Evolutionary conservation across 2,797 vertebrate species (phyloP).

Genomic region (Sebastes hubbsi): DNA sequence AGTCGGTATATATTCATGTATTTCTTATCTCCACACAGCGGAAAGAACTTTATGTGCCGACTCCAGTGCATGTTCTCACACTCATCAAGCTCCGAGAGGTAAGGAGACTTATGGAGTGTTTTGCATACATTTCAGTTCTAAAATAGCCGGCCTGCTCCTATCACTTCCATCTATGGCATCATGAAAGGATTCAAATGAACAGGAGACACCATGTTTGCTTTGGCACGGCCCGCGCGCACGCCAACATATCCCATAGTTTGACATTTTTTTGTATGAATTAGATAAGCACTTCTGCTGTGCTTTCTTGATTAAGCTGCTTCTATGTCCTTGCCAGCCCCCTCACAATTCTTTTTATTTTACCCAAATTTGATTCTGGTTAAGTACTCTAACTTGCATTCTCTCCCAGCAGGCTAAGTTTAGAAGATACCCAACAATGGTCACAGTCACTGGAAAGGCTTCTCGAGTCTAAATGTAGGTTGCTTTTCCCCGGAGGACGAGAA

Average conservation of each 20-base stretch:
- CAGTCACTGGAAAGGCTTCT: slow-evolving; percentile 89
- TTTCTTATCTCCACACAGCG: slow-evolving; percentile 73
- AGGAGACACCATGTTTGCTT: slow-evolving; percentile 72
- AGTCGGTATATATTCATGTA: slow-evolving; percentile 25
- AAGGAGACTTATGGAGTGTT: slow-evolving; percentile 71
- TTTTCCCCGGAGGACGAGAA: slow-evolving; percentile 23
- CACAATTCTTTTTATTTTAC: slow-evolving; percentile 34
- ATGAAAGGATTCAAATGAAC: slow-evolving; percentile 72
- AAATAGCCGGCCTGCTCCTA: slow-evolving; percentile 66
- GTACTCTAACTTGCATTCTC: slow-evolving; percentile 64
- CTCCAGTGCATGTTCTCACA: slow-evolving; percentile 84
- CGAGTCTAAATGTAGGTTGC: slow-evolving; percentile 87
- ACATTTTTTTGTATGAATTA: slow-evolving; percentile 48
- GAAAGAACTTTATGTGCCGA: slow-evolving; percentile 85
- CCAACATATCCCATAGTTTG: slow-evolving; percentile 49
- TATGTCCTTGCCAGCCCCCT: background rate
- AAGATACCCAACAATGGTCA: slow-evolving; percentile 89
- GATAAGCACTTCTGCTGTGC: slow-evolving; percentile 56
- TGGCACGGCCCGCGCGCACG: slow-evolving; percentile 51
- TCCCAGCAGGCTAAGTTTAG: slow-evolving; percentile 84
- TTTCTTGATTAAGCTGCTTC: slow-evolving; percentile 32
- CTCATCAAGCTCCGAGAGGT: slow-evolving; percentile 81
- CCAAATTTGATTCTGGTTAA: slow-evolving; percentile 57
- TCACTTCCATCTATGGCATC: slow-evolving; percentile 78
- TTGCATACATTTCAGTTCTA: slow-evolving; percentile 75